phyloP scores from a whole-genome alignment of 2,888 invertebrate species.

The Bimastos eiseni region DNA sequence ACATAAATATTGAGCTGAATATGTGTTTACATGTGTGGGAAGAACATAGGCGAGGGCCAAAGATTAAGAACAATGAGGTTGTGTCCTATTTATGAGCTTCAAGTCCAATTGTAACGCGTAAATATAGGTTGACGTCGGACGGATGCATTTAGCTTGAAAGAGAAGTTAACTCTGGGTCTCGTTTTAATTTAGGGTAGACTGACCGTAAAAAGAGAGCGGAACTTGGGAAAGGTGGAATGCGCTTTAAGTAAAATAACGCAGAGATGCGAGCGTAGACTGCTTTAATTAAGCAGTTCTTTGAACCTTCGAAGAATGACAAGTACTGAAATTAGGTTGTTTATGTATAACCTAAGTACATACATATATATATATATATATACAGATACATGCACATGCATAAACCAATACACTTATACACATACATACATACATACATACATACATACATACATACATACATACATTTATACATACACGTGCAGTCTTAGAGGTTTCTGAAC shows the following conservation, averaged over 20 bases:
- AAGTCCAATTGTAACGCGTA: neutral
- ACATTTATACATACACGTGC: no score
- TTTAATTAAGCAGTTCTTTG: neutral
- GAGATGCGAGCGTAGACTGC: neutral
- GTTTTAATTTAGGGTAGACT: no score
- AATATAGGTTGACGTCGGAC: neutral
- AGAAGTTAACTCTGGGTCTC: neutral
- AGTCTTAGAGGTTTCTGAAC: no score
- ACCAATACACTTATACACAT: neutral
- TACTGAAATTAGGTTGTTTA: neutral
- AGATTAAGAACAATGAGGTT: neutral
- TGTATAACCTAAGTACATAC: neutral
- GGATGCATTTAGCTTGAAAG: fast-evolving
- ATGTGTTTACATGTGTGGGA: neutral
- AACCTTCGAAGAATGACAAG: neutral
- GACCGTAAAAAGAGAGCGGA: neutral
- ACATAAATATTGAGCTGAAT: no score
- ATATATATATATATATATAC: neutral
- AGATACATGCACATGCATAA: neutral
- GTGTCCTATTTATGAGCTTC: neutral
- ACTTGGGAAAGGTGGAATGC: neutral
- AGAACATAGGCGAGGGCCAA: neutral
- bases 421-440: neutral
- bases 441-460: neutral
- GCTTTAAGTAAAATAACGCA: no score